Base-by-base conservation (phyloP, 1,140 invertebrate species). In the Procambarus clarkii region DNA sequence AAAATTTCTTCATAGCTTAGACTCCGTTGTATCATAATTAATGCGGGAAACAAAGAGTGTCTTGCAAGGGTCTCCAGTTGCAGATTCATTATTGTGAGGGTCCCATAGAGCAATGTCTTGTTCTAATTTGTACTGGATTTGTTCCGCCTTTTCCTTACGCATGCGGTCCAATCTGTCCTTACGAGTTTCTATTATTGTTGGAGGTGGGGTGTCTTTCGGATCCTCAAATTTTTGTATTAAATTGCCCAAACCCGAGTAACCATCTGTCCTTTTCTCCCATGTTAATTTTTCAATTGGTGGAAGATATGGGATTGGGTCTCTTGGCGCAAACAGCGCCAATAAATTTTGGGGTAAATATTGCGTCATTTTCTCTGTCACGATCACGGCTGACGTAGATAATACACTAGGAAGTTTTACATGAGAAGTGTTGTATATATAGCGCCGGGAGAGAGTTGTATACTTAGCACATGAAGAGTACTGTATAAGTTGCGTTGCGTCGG, bases 1-100 rank as follows among this genome's bases (percentile, higher is more conserved):
- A 96, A 99, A 99, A 95, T 99, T 99, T 95, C 99, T 96, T 90
- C 98, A 95, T 13, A 99, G 95, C 94, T 99, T 99, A 0, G 98
- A 98, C 95, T 99, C 99, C 3, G 98, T 99, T 8, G 98, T 99
- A 95, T 99, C 99, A 95, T 99, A 99, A 94, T 99, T 99, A 76
- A 99, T 97, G 95, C 99, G 96, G 24, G 98, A 98, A 92, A 99
- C 96, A 95, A 99, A 99, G 0, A 99, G 95, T 0, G 99, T 99
- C 94, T 99, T 99, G 95, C 99, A 99, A 0, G 99, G 98, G 95
- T 99, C 99, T 9, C 95, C 95, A 0, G 98, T 99, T 0, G 97
- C 96, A 92, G 96, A 96, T 3, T 96, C 94, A 93, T 97, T 97
- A 87, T 96, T 96, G 84, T 96, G 96, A 24, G 99, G 98, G 95